A percentile compares a stretch with the other conserved stretches of the same genome.
Evolutionary conservation across 2,797 vertebrate species (phyloP).

Genomic region (Notamacropus eugenii): DNA sequence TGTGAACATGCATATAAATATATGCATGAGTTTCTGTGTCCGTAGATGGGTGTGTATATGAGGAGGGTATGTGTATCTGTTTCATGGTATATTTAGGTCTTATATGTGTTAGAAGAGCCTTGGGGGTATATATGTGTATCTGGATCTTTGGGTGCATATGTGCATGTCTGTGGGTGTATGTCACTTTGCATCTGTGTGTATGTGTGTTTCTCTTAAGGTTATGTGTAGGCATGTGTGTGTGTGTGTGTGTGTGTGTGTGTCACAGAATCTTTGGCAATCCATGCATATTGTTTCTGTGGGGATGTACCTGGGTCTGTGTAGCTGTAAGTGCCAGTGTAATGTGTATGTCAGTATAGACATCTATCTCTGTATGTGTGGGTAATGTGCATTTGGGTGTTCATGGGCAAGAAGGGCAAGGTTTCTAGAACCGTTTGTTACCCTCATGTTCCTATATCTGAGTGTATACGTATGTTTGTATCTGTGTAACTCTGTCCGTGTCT

Average conservation of each 20-base stretch:
- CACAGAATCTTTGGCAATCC: not conserved
- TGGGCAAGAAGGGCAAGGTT: not conserved
- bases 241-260: not conserved
- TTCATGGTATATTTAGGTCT: not conserved
- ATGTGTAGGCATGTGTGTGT: not conserved
- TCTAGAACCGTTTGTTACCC: not conserved
- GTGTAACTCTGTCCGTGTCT: not conserved
- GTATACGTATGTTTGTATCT: not conserved
- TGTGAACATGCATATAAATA: not conserved
- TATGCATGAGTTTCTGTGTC: not conserved
- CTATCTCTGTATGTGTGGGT: not conserved
- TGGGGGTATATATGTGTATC: not conserved
- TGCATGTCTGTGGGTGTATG: not conserved
- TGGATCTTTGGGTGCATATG: not conserved
- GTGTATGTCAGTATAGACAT: not conserved
- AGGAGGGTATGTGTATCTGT: not conserved
- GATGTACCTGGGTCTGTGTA: not conserved
- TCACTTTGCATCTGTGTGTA: not conserved
- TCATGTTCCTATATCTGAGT: not conserved
- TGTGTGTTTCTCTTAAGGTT: not conserved
- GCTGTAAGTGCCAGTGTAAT: not conserved
- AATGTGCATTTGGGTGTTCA: not conserved
- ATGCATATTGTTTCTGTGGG: not conserved
- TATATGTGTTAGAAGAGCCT: not conserved
- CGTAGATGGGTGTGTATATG: not conserved